phyloP scores from a whole-genome alignment of 1,140 invertebrate genomes.

The Orchestia grillus region DNA sequence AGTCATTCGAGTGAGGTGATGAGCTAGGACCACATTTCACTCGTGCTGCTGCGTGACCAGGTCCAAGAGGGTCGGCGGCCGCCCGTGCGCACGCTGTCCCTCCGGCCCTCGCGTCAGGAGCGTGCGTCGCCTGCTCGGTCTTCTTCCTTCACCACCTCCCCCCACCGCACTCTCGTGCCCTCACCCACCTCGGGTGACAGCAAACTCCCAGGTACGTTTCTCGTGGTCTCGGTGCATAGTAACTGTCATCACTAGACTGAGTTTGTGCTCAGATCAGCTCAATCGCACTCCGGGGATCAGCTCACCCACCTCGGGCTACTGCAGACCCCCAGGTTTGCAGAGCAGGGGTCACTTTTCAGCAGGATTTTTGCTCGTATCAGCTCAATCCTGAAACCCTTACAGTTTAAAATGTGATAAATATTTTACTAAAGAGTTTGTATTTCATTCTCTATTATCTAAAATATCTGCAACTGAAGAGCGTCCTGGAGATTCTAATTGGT shows the following conservation, averaged over 20 bases:
- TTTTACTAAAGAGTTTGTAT: no score
- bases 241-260: neutral
- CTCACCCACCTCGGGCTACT: no score
- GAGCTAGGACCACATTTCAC: neutral
- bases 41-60: constrained; percentile 5
- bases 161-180: constrained; percentile 21
- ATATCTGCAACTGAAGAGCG: no score
- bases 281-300: no score
- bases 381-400: no score
- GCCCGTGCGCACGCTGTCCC: constrained; percentile 62
- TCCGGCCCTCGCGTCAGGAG: constrained; percentile 62
- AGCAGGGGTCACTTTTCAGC: no score
- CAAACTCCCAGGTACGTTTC: neutral
- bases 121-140: constrained; percentile 61
- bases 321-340: no score
- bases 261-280: neutral
- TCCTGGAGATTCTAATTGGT: no score
- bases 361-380: no score
- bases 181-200: neutral
- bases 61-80: constrained; percentile 65
- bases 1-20: neutral
- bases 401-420: no score
- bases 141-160: constrained; percentile 64
- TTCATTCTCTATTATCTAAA: no score
- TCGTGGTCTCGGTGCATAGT: neutral